Percentiles rank a stretch among this genome's conserved stretches.
Evolutionary conservation across 2,113 vertebrate species (phyloP).

Genomic region (Thamnaconus septentrionalis): DNA sequence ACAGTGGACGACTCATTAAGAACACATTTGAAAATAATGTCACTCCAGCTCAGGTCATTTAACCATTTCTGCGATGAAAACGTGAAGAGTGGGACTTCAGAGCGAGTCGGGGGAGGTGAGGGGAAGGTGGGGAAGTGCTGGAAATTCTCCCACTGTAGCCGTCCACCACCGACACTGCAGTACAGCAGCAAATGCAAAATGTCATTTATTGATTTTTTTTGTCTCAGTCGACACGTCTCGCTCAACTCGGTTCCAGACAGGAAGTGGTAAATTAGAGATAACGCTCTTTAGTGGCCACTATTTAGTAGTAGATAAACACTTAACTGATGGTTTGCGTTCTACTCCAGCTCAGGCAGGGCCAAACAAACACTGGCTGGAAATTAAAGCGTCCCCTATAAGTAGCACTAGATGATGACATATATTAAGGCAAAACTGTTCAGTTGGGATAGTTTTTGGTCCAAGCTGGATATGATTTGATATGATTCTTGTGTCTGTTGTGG

Average conservation of each 20-base stretch:
- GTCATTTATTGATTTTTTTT: conserved; percentile 27
- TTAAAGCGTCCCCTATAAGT: not conserved
- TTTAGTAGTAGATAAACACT: not conserved
- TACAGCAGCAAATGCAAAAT: conserved; percentile 17
- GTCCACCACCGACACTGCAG: not conserved
- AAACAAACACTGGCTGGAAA: not conserved
- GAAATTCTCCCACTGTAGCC: conserved; percentile 17
- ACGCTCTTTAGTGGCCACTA: not conserved
- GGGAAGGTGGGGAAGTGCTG: not conserved
- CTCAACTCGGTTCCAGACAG: no score
- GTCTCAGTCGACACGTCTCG: no score
- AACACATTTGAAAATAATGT: conserved; percentile 80
- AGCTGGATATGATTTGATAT: not conserved
- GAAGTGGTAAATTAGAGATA: not conserved
- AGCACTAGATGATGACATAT: not conserved
- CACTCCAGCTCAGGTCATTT: conserved; percentile 78
- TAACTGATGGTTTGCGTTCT: not conserved
- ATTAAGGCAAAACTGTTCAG: not conserved
- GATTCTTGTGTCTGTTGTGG: no score
- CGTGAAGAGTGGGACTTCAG: conserved; percentile 36
- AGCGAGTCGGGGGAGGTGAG: conserved; percentile 10
- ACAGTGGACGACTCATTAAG: conserved; percentile 86
- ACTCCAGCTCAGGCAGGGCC: no score
- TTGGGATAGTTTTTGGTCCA: not conserved
- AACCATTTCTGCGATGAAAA: conserved; percentile 70